phyloP scores from a whole-genome alignment of 2,888 invertebrate genomes.

The Melanophora roralis region DNA sequence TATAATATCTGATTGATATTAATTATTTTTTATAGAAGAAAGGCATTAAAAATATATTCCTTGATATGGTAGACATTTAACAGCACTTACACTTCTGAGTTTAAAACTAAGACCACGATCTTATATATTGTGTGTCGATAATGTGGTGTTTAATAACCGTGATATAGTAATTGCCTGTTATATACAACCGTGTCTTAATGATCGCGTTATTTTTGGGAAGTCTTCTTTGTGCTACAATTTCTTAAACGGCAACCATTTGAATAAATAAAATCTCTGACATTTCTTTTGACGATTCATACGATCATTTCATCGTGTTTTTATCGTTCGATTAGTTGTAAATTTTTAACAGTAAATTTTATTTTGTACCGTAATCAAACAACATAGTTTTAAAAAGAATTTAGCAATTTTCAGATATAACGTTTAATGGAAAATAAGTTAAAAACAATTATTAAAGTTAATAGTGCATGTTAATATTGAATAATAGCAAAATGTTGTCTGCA shows the following conservation, averaged over 20 bases:
- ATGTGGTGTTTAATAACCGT: constrained; percentile 12
- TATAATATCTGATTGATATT: no score
- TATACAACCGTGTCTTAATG: constrained; percentile 29
- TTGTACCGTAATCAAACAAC: not conserved
- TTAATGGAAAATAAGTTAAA: not conserved
- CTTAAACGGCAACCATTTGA: constrained; percentile 50
- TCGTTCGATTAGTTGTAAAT: constrained; percentile 42
- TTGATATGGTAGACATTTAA: no score
- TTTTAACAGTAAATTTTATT: constrained; percentile 59
- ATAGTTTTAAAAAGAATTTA: constrained; percentile 4
- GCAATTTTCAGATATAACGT: constrained; percentile 3
- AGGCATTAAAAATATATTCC: no score
- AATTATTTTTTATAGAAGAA: no score
- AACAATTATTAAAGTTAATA: not conserved
- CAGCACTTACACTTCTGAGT: no score
- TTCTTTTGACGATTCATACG: constrained; percentile 55
- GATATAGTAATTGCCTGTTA: not conserved
- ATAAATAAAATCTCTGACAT: constrained; percentile 48
- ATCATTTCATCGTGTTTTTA: constrained; percentile 57
- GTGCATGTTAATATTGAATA: not conserved
- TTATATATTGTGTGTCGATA: not conserved
- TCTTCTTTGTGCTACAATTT: constrained; percentile 43
- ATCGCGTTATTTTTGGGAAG: constrained; percentile 42
- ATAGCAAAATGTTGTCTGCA: constrained; percentile 43
- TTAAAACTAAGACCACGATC: no score